These are phyloP conservation scores for Hermodice carunculata DNA, from an alignment of 2,888 invertebrate genomes.

Conservation along the genomic window DNA sequence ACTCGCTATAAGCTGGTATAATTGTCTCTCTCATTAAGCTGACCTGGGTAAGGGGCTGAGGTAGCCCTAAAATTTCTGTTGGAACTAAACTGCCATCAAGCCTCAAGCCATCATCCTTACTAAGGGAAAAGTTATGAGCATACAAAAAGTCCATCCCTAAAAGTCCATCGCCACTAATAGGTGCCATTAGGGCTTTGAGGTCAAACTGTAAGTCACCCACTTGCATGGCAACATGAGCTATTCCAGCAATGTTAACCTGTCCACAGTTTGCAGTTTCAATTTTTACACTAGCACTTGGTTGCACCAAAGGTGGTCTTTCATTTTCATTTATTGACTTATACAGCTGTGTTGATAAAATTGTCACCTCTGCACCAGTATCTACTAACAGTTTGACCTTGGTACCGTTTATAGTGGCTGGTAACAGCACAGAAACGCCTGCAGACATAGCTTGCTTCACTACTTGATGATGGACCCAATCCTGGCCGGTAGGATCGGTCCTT, in stretches of 20 bases:
- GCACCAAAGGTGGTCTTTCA: background rate
- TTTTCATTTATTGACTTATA: constrained; percentile 4
- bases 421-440: constrained; percentile 12
- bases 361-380: constrained; percentile 24
- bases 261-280: constrained; percentile 1
- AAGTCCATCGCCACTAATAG: constrained; percentile 30
- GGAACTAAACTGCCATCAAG: constrained; percentile 5
- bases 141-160: constrained; percentile 22
- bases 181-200: constrained; percentile 23
- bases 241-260: background rate
- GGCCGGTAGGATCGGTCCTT: constrained; percentile 30
- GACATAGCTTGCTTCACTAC: background rate
- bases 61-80: too few relatives aligned
- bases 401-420: constrained; percentile 9
- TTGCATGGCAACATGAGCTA: background rate
- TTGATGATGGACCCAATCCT: constrained; percentile 13
- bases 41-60: too few relatives aligned
- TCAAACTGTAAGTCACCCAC: constrained; percentile 21
- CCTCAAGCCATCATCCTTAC: background rate
- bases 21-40: constrained; percentile 2
- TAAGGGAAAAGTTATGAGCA: constrained; percentile 3
- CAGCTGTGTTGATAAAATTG: constrained; percentile 14
- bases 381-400: constrained; percentile 17
- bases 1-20: constrained; percentile 13
- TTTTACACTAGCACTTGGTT: background rate